These are phyloP conservation scores for Atethmia centrago DNA, from an alignment of 2,888 invertebrate genomes.

Conservation along the genomic window DNA sequence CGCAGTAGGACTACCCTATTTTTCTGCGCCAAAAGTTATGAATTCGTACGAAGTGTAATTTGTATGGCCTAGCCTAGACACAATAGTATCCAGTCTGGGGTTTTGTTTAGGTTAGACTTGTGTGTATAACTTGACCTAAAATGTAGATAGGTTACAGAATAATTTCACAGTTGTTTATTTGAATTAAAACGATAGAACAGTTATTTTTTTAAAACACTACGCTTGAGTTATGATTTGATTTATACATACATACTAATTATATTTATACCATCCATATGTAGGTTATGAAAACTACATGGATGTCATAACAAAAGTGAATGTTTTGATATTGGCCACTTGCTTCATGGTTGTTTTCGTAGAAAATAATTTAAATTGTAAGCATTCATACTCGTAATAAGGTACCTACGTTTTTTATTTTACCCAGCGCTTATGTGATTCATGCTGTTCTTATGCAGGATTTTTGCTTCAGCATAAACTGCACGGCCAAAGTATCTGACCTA, in stretches of 20 bases:
- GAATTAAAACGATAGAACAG: background rate
- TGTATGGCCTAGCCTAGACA: background rate
- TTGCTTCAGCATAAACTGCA: background rate
- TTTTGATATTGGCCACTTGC: background rate
- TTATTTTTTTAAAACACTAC: constrained; percentile 2
- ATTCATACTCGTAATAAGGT: background rate
- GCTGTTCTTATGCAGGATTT: background rate
- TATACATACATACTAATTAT: background rate
- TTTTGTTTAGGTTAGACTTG: background rate
- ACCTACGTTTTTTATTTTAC: background rate
- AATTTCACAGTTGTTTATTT: background rate
- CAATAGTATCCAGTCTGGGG: background rate
- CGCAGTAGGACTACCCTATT: constrained; percentile 14
- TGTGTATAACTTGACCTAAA: too few species aligned
- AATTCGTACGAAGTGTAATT: background rate
- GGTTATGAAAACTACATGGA: constrained; percentile 8
- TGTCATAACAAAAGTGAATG: constrained; percentile 13
- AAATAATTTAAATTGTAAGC: background rate
- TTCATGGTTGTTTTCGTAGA: background rate
- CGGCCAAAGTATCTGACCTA: constrained; percentile 21
- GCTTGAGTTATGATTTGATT: background rate
- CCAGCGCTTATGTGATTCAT: constrained; percentile 6
- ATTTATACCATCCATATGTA: background rate
- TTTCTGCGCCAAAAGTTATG: constrained; percentile 28
- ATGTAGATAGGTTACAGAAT: background rate